Percentiles rank a stretch among this genome's conserved stretches.
Conservation (phyloP, 2,113 vertebrate species). For the Accipiter virgatus region DNA sequence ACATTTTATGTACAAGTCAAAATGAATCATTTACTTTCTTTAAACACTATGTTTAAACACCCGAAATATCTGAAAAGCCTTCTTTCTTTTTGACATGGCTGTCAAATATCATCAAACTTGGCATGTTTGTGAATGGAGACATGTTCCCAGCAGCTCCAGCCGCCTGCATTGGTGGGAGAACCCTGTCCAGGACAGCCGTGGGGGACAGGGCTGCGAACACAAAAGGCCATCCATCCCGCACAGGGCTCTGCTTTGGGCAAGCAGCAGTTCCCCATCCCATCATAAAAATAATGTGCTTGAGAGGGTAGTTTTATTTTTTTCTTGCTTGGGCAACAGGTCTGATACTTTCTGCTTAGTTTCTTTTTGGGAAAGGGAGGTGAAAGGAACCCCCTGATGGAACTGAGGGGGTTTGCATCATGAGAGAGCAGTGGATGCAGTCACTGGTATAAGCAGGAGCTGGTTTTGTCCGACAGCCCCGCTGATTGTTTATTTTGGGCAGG, state of each 20-base stretch:
- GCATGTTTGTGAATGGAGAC: neutral
- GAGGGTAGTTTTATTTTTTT: neutral
- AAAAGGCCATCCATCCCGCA: fast-evolving
- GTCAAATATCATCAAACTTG: neutral
- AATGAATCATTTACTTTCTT: slow-evolving; percentile 18
- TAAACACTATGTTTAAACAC: neutral
- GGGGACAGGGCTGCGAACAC: neutral
- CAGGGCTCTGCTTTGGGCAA: neutral
- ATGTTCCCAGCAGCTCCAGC: neutral
- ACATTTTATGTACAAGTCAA: neutral
- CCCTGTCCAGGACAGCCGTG: fast-evolving
- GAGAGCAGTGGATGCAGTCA: neutral
- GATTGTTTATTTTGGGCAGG: neutral
- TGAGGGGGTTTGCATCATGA: neutral
- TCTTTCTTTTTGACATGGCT: neutral
- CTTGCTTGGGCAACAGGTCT: neutral
- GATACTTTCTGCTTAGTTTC: neutral
- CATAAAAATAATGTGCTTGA: neutral
- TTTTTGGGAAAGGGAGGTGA: neutral
- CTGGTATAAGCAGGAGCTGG: neutral
- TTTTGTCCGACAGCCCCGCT: neutral
- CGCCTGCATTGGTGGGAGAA: neutral
- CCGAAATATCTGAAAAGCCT: neutral
- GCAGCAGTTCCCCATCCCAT: neutral
- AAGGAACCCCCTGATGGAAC: neutral